phyloP scores from a whole-genome alignment of 2,797 vertebrate genomes.

The Amblyraja radiata region DNA sequence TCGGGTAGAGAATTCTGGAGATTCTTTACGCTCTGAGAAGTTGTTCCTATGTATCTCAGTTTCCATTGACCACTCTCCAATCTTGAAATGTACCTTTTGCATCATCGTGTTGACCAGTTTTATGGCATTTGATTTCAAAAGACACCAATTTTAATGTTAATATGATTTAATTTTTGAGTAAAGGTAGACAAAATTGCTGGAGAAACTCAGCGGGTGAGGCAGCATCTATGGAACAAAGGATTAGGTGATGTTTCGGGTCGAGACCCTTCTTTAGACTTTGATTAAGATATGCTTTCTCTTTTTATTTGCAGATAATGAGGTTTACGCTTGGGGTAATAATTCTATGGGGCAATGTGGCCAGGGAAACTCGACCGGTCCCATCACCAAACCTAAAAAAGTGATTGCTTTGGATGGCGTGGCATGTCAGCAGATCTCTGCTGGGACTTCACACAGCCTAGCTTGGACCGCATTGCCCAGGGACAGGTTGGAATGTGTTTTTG shows the following conservation, averaged over 20 bases:
- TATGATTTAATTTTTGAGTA: neutral
- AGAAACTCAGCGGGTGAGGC: too few relatives aligned
- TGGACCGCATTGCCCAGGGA: constrained; percentile 75
- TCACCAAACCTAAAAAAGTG: constrained; percentile 77
- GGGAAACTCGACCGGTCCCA: constrained; percentile 73
- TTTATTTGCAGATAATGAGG: constrained; percentile 65
- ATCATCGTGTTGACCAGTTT: neutral
- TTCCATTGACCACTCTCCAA: too few relatives aligned
- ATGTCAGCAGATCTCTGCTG: constrained; percentile 72
- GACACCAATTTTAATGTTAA: neutral
- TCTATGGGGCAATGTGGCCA: constrained; percentile 77
- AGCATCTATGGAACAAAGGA: too few relatives aligned
- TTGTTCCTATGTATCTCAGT: too few relatives aligned
- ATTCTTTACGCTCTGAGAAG: too few relatives aligned
- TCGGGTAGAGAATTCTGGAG: too few relatives aligned
- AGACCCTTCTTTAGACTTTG: too few relatives aligned
- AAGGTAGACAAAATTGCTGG: too few relatives aligned
- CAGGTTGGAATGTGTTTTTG: constrained; percentile 52
- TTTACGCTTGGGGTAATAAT: constrained; percentile 77
- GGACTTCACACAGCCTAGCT: constrained; percentile 70
- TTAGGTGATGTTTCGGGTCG: too few relatives aligned
- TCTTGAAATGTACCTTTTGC: neutral
- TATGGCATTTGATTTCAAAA: neutral
- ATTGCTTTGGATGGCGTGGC: constrained; percentile 72
- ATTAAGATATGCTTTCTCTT: constrained; percentile 32